Evolutionary conservation across 1,140 invertebrate species (phyloP), one percentile per base, ranked within the genome.

Genomic region (Drosophila pectinifera): DNA sequence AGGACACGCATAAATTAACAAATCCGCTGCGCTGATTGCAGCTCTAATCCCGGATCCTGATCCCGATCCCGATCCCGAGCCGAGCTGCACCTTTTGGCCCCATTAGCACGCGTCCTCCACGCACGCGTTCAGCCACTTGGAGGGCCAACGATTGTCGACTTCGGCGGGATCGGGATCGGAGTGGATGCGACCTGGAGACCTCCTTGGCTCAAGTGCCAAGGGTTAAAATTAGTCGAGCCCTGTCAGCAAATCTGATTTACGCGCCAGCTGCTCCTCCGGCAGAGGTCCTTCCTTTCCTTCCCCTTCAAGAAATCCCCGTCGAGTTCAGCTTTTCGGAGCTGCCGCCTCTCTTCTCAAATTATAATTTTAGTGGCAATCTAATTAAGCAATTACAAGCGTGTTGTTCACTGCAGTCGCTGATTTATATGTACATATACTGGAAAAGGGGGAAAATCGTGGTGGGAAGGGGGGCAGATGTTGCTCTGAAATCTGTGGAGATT

Each of bases 191-290:
- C 56, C 70, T 58, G 58, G 68, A 65, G 46, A 55, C 53, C 57
- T 59, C 20, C n/a, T 36, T 36, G 31, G 6, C 61, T 88, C 78
- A 82, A 86, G 82, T 88, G 78, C 68, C 48, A 72, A 53, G 53
- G 79, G 86, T 85, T 90, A 90, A 90, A 90, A 90, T 90, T 90
- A 90, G 86, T 90, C 64, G 73, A 70, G 86, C 72, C 62, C 78
- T 90, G 86, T 90, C 86, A 90, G 82, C 86, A 90, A 90, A 90
- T 90, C 82, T 90, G 82, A 90, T 90, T 90, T 90, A 90, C 72
- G 63, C 54, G 63, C 67, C 70, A 79, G 51, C 61, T 67, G 84
- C 84, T 75, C 75, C 73, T 76, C 62, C 55, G 28, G 36, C 51
- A 31, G n/a, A 54, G 59, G 36, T 65, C 58, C 38, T 56, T 45